These are phyloP conservation scores for Pogonognathellus flavescens DNA, from an alignment of 1,140 invertebrate species.

Conservation along the genomic window DNA sequence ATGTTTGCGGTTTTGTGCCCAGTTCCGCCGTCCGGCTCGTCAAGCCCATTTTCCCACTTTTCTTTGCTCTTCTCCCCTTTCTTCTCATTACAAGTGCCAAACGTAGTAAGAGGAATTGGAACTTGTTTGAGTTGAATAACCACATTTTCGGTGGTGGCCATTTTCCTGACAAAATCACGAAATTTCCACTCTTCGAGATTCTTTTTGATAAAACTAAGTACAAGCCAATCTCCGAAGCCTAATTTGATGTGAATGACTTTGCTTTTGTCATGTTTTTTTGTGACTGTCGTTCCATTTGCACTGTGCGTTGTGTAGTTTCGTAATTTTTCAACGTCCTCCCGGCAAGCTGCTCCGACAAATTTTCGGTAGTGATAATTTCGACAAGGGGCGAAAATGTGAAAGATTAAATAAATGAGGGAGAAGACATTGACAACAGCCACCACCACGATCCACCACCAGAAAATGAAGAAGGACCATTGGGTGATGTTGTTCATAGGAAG, in stretches of 20 bases:
- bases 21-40: background rate
- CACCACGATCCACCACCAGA: constrained; percentile 53
- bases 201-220: constrained; percentile 52
- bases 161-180: constrained; percentile 53
- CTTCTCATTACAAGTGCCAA: background rate
- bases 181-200: constrained; percentile 57
- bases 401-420: constrained; percentile 10
- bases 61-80: background rate
- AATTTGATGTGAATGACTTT: constrained; percentile 36
- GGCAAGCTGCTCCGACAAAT: constrained; percentile 42
- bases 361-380: constrained; percentile 38
- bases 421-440: constrained; percentile 49
- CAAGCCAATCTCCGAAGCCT: constrained; percentile 53
- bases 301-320: constrained; percentile 43
- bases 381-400: constrained; percentile 4
- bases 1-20: constrained; percentile 1
- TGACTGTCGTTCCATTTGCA: background rate
- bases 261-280: constrained; percentile 9
- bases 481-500: constrained; percentile 59
- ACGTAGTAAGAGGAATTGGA: background rate
- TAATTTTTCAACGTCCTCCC: constrained; percentile 44
- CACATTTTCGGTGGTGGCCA: constrained; percentile 46
- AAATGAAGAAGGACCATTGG: constrained; percentile 57
- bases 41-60: background rate
- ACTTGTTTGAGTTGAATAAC: constrained; percentile 55